These are phyloP conservation scores for Aelia acuminata DNA, from an alignment of 2,888 invertebrate species.

Conservation along the genomic window DNA sequence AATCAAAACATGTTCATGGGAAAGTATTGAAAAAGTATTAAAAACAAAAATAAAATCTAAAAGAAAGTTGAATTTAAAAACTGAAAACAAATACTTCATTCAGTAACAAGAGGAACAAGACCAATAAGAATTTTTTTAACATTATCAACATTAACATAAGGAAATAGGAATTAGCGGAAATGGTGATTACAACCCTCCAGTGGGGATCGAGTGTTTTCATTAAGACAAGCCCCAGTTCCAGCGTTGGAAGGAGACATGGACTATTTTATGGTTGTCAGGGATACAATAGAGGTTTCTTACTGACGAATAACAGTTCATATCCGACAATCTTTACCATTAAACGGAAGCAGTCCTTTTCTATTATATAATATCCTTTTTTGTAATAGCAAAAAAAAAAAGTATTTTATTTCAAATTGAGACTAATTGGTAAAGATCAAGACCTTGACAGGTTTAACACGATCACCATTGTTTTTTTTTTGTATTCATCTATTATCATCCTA, in stretches of 20 bases:
- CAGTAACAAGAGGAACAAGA: too few relatives aligned
- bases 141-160: too few relatives aligned
- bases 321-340: background rate
- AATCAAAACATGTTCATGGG: background rate
- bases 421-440: background rate
- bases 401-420: background rate
- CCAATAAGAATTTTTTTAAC: too few relatives aligned
- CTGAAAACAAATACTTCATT: too few relatives aligned
- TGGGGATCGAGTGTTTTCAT: background rate
- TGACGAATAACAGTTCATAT: background rate
- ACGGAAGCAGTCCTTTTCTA: constrained; percentile 13
- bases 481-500: too few relatives aligned
- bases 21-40: background rate
- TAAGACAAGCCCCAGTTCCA: constrained; percentile 20
- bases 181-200: background rate
- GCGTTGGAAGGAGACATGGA: background rate
- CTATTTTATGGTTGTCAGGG: background rate
- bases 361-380: background rate
- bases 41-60: too few relatives aligned
- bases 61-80: too few relatives aligned
- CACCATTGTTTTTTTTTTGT: background rate
- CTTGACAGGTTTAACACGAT: background rate
- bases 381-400: background rate
- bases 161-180: too few relatives aligned
- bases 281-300: background rate